Evolutionary conservation across 2,797 vertebrate genomes (phyloP).

Genomic region (Synanceia verrucosa): DNA sequence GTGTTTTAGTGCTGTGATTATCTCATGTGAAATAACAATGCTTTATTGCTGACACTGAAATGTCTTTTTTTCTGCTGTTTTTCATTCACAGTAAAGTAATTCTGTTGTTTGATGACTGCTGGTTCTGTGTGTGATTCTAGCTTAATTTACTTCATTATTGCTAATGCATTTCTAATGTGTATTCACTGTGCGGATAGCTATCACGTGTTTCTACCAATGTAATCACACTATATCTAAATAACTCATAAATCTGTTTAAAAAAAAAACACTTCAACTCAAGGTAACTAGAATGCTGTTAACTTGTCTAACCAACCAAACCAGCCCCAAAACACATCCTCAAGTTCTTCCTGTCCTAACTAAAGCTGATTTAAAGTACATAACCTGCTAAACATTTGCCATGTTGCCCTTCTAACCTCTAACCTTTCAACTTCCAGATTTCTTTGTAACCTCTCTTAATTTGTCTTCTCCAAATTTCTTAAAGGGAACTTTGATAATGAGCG

Average conservation of each 20-base stretch:
- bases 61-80: slow-evolving; percentile 37
- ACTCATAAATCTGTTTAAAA: slow-evolving; percentile 85
- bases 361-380: slow-evolving; percentile 83
- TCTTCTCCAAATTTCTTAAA: slow-evolving; percentile 97
- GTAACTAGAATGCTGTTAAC: slow-evolving; percentile 82
- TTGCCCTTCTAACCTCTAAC: slow-evolving; percentile 85
- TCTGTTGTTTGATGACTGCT: slow-evolving; percentile 53
- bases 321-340: slow-evolving; percentile 72
- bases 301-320: slow-evolving; percentile 78
- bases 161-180: slow-evolving; percentile 62
- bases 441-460: slow-evolving; percentile 89
- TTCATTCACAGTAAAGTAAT: slow-evolving; percentile 34
- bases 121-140: slow-evolving; percentile 53
- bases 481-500: slow-evolving; percentile 99
- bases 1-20: slow-evolving; percentile 49
- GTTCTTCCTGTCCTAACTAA: slow-evolving; percentile 81
- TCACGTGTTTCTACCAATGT: slow-evolving; percentile 53
- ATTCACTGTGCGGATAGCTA: slow-evolving; percentile 49
- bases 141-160: slow-evolving; percentile 35
- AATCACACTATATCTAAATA: slow-evolving; percentile 79
- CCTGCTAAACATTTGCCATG: slow-evolving; percentile 84
- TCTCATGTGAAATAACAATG: slow-evolving; percentile 59
- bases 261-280: slow-evolving; percentile 78
- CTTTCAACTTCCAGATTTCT: slow-evolving; percentile 84
- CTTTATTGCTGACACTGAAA: slow-evolving; percentile 42